These are phyloP conservation scores for Dromiciops gliroides DNA, from an alignment of 2,113 vertebrate species.

Conservation along the genomic window DNA sequence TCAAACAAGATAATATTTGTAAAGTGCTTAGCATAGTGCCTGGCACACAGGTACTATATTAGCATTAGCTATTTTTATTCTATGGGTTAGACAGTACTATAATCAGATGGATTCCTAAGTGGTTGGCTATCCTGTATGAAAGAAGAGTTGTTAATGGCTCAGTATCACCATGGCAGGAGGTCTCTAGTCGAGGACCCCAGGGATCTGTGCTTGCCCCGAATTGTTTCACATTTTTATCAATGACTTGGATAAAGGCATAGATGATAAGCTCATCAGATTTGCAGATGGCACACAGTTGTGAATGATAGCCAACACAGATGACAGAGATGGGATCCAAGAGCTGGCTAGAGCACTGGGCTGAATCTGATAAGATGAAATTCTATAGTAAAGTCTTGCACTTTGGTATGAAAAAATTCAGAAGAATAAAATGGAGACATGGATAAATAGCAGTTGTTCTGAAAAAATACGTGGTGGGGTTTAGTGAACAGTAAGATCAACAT, in stretches of 20 bases:
- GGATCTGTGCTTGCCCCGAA: background rate
- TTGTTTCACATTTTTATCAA: background rate
- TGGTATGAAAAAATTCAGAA: background rate
- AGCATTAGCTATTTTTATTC: background rate
- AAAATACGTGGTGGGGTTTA: background rate
- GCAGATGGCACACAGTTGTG: background rate
- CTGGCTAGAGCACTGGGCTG: background rate
- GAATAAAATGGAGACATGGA: background rate
- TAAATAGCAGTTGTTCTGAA: background rate
- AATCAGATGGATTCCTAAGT: background rate
- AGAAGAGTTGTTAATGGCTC: background rate
- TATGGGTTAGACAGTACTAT: background rate
- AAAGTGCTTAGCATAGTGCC: background rate
- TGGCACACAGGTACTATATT: background rate
- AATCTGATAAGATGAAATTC: background rate
- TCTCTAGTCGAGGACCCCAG: background rate
- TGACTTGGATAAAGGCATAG: background rate
- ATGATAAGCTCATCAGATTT: background rate
- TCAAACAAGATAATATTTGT: background rate
- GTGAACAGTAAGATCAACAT: background rate
- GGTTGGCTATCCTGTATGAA: background rate
- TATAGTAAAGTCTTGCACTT: background rate
- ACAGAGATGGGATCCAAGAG: background rate
- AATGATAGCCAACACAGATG: background rate
- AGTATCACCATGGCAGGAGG: background rate